phyloP scores from a whole-genome alignment of 2,113 vertebrate species.

The Dendrocopos noguchii region DNA sequence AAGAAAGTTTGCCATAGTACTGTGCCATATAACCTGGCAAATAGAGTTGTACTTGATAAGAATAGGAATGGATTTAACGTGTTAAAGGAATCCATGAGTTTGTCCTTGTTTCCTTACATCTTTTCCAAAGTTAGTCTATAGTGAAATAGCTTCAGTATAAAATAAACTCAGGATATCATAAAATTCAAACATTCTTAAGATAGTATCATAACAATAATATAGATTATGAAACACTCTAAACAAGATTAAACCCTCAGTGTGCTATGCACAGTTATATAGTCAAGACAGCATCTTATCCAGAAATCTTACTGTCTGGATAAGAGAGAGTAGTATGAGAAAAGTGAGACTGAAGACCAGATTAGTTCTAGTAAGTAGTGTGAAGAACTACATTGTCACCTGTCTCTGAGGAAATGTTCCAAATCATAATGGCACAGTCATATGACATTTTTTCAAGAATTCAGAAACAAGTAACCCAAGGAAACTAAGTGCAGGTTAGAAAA shows the following conservation, averaged over 20 bases:
- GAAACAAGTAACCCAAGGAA: neutral
- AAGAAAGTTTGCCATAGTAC: neutral
- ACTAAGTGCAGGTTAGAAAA: neutral
- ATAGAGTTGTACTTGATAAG: neutral
- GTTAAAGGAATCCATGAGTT: neutral
- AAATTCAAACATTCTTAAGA: neutral
- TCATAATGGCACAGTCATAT: neutral
- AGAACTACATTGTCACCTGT: neutral
- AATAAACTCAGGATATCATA: neutral
- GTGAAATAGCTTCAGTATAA: neutral
- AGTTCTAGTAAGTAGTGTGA: neutral
- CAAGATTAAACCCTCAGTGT: neutral
- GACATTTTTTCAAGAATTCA: neutral
- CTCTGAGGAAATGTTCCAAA: neutral
- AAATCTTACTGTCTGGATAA: neutral
- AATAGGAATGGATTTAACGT: neutral
- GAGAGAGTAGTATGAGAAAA: neutral
- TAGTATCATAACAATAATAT: neutral
- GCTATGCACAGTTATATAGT: neutral
- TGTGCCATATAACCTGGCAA: neutral
- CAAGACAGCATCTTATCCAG: neutral
- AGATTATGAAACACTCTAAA: neutral
- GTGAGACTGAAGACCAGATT: neutral
- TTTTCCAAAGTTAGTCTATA: neutral
- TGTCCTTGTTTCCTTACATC: neutral